Evolutionary conservation across 2,113 vertebrate species (phyloP), one percentile per base, ranked within the genome.

Genomic region (Syrrhaptes paradoxus): DNA sequence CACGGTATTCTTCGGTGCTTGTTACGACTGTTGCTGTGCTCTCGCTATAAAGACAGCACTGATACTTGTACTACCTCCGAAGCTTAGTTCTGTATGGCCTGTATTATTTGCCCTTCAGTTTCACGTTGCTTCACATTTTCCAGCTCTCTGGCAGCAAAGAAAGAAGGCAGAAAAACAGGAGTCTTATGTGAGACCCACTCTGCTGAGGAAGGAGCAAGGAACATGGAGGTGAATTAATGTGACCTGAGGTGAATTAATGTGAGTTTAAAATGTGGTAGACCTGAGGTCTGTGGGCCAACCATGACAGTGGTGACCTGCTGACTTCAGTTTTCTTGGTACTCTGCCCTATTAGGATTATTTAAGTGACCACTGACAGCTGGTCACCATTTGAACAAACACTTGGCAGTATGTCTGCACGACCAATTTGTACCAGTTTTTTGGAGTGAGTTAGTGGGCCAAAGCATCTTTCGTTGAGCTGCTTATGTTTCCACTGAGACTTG

Each of bases 221-320:
- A 21, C 28, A 7, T 19, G 29, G 49, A 72, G 36, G 72, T 48
- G 17, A 58, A 72, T 61, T 43, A 15, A 34, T 86, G 51, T 41
- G 58, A n/a, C 32, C n/a, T n/a, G 49, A 72, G 36, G 72, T 48
- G 17, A 58, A 72, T 61, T 43, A 15, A 48, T 52, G 1, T 16
- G 43, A 61, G 31, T 68, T 86, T 70, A 68, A 66, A 80, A 92
- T 41, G 8, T 26, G 16, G 2, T 70, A 54, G 63, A 28, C 41
- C n/a, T 52, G 54, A 80, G 24, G 34, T 70, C 68, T 45, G 17
- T 0, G 4, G 46, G n/a, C 59, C 55, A 57, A 25, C 32, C 32
- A 57, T 0, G 0, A 4, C 14, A 54, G 43, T 29, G 36, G 21
- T 71, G 61, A 75, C 51, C 2, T 7, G 16, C 43, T 58, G 29